Percentiles rank a stretch among this genome's conserved stretches.
These are phyloP conservation scores for Squalus acanthias DNA, from an alignment of 2,797 vertebrate species.

Conservation along the genomic window DNA sequence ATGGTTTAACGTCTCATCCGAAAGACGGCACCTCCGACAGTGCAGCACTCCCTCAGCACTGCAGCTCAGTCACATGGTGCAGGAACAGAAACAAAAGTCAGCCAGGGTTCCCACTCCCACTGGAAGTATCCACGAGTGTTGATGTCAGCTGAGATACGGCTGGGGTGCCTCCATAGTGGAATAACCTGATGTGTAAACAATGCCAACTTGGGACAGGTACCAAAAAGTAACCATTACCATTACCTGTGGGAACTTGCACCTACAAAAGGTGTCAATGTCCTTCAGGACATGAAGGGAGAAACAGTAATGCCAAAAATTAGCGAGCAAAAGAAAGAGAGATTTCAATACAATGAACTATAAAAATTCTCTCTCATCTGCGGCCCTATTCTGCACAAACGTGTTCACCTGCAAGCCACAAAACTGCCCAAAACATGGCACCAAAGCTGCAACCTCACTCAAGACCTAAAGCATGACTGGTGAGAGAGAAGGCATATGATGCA, in stretches of 20 bases:
- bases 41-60: no score
- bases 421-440: neutral
- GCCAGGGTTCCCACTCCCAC: neutral
- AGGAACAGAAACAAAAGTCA: neutral
- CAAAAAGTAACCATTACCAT: neutral
- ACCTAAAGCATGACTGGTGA: neutral
- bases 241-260: neutral
- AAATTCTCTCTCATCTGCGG: neutral
- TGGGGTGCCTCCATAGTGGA: neutral
- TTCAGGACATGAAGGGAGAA: neutral
- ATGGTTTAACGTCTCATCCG: no score
- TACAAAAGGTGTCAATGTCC: neutral
- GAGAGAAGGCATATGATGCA: neutral
- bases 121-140: neutral
- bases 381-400: no score
- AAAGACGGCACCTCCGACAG: no score
- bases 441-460: neutral
- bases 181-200: neutral
- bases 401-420: neutral
- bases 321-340: neutral
- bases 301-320: neutral
- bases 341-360: neutral
- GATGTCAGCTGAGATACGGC: neutral
- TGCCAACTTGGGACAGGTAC: neutral
- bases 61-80: neutral